Percentiles rank a stretch among this genome's conserved stretches.
Evolutionary conservation across 2,113 vertebrate genomes (phyloP).

Genomic region (Podilymbus podiceps): DNA sequence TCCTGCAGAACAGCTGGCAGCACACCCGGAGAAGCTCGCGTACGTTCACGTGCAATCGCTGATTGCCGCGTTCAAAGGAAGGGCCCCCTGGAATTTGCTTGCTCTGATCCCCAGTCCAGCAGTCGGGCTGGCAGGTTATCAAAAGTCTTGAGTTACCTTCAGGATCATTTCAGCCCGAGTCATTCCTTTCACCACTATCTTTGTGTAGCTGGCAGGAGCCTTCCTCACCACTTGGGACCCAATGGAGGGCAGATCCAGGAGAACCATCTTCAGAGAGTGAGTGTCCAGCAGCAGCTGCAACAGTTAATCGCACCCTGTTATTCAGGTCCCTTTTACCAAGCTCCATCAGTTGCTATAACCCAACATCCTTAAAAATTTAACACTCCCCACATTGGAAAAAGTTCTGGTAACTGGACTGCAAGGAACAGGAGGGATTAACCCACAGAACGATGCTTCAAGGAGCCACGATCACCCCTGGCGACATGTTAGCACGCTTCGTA

Average conservation of each 20-base stretch:
- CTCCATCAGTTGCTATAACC: background rate
- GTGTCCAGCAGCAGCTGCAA: conserved; percentile 94
- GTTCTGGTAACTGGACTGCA: background rate
- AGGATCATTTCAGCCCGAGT: conserved; percentile 99
- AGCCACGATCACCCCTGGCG: background rate
- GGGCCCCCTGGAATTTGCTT: conserved; percentile 51
- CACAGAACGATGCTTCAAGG: background rate
- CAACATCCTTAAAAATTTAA: background rate
- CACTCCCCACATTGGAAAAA: background rate
- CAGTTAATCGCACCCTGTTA: background rate
- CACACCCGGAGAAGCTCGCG: background rate
- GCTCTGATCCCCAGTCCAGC: conserved; percentile 44
- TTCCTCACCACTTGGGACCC: conserved; percentile 97
- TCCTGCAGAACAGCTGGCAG: conserved; percentile 30
- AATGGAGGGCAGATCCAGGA: conserved; percentile 95
- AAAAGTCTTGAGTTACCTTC: conserved; percentile 82
- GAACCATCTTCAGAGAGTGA: conserved; percentile 96
- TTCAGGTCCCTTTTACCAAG: background rate
- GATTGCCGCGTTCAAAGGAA: background rate
- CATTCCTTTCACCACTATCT: conserved; percentile 99
- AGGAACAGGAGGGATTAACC: background rate
- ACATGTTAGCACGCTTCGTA: fast-evolving
- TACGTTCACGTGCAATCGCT: background rate
- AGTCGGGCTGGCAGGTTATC: conserved; percentile 55
- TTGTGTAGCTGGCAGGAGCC: conserved; percentile 97